phyloP scores from a whole-genome alignment of 2,113 vertebrate species.

The Xenopus laevis region DNA sequence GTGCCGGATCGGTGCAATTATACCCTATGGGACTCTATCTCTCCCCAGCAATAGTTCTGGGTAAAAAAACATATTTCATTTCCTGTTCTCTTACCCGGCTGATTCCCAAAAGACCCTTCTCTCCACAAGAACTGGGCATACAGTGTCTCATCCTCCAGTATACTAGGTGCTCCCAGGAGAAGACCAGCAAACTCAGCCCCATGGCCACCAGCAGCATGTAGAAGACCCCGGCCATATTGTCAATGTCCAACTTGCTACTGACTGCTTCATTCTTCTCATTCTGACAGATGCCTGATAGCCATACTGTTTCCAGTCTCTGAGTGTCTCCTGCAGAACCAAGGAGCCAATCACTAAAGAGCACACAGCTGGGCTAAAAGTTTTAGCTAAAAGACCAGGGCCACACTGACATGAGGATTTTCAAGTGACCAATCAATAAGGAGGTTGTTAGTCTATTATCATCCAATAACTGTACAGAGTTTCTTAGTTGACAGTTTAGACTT shows the following conservation, averaged over 20 bases:
- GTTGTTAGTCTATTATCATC: too few species aligned
- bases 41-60: too few species aligned
- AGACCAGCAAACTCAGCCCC: slow-evolving; percentile 93
- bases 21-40: too few species aligned
- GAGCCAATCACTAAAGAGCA: neutral
- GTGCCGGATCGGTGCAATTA: too few species aligned
- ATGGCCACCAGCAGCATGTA: slow-evolving; percentile 98
- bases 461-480: too few species aligned
- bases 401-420: neutral
- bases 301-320: slow-evolving; percentile 93
- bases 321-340: slow-evolving; percentile 75
- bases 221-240: slow-evolving; percentile 98
- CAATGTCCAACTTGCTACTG: slow-evolving; percentile 97
- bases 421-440: neutral
- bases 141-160: slow-evolving; percentile 94
- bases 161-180: slow-evolving; percentile 93
- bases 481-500: too few species aligned
- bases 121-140: slow-evolving; percentile 72
- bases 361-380: too few species aligned
- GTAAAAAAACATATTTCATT: too few species aligned
- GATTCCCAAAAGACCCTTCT: slow-evolving; percentile 89
- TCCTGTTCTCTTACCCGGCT: slow-evolving; percentile 75
- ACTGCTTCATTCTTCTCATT: slow-evolving; percentile 98
- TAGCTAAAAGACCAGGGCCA: too few species aligned
- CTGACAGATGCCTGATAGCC: slow-evolving; percentile 95